Percentiles rank a stretch among this genome's conserved stretches.
phyloP scores from a whole-genome alignment of 2,113 vertebrate genomes.

The Mobula hypostoma region DNA sequence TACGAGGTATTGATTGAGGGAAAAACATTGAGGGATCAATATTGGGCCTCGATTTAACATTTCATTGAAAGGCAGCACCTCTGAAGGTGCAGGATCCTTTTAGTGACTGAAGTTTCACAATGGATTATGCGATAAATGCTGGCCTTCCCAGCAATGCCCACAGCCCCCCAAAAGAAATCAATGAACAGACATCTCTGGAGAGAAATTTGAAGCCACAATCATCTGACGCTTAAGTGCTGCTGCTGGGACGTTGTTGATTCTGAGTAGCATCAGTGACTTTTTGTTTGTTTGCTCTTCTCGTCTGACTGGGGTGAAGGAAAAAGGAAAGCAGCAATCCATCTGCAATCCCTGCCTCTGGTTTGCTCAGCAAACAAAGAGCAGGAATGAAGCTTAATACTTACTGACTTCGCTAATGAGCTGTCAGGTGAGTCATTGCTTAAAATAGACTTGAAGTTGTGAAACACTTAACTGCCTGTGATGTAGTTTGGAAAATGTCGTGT shows the following conservation, averaged over 20 bases:
- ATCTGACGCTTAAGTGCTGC: neutral
- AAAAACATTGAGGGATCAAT: neutral
- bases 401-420: neutral
- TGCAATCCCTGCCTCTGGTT: neutral
- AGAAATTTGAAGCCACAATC: neutral
- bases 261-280: neutral
- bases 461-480: neutral
- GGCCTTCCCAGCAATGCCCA: too few species aligned
- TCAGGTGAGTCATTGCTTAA: neutral
- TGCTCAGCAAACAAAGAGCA: neutral
- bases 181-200: neutral
- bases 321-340: neutral
- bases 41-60: neutral
- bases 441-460: neutral
- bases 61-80: neutral
- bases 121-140: neutral
- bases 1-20: neutral
- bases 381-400: neutral
- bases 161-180: too few species aligned
- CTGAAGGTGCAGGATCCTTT: neutral
- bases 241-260: neutral
- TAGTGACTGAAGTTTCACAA: neutral
- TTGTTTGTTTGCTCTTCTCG: neutral
- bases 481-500: neutral
- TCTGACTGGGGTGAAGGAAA: neutral